These are phyloP conservation scores for Gopherus evgoodei DNA, from an alignment of 2,113 vertebrate species.

Conservation along the genomic window DNA sequence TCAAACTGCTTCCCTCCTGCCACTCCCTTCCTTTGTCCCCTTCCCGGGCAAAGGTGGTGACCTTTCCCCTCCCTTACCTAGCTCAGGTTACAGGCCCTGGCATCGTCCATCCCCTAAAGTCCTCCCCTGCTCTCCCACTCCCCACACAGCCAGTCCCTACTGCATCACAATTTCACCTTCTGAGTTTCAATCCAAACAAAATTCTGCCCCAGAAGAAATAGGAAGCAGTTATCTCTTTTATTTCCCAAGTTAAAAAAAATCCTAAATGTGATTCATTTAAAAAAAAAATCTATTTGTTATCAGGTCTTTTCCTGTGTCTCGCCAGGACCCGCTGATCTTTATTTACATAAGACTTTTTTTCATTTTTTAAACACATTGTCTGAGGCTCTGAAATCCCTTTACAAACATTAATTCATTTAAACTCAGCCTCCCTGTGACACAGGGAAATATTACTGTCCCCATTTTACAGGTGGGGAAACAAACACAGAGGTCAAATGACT, in stretches of 20 bases:
- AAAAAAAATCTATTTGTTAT: neutral
- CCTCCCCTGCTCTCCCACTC: no score
- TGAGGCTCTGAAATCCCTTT: constrained; percentile 10
- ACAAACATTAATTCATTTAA: constrained; percentile 35
- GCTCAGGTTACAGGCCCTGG: no score
- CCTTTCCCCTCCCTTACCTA: no score
- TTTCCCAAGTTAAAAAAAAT: neutral
- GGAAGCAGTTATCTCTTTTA: neutral
- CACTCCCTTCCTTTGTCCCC: no score
- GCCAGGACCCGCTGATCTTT: neutral
- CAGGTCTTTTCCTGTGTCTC: constrained; percentile 1
- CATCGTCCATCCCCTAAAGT: no score
- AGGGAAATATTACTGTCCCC: neutral
- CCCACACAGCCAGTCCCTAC: no score
- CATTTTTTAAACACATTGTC: neutral
- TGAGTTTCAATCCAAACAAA: constrained; percentile 22
- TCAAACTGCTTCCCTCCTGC: no score
- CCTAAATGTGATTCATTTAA: neutral
- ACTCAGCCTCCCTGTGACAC: neutral
- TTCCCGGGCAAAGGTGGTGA: no score
- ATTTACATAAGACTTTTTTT: neutral
- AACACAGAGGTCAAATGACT: constrained; percentile 37
- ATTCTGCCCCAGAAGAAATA: neutral
- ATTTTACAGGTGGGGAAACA: constrained; percentile 1
- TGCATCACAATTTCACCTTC: no score